Conservation (phyloP, 2,888 invertebrate species). For the Busseola fusca region DNA sequence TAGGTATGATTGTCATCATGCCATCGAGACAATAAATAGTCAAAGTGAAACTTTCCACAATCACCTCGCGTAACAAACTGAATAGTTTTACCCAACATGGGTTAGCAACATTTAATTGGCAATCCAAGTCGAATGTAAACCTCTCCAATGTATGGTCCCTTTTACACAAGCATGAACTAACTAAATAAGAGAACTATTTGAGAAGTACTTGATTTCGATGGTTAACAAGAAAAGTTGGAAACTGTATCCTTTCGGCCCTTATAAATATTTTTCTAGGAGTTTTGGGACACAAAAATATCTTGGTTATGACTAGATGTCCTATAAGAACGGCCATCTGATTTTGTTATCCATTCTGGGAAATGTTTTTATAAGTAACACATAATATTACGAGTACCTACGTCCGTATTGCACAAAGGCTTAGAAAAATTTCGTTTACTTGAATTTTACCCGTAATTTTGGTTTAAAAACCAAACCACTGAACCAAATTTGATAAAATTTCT, state of each 20-base stretch:
- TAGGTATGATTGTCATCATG: background rate
- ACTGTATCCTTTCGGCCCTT: slow-evolving; percentile 2
- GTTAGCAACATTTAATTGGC: slow-evolving; percentile 29
- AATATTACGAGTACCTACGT: background rate
- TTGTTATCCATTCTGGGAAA: slow-evolving; percentile 2
- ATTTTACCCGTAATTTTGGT: too few species aligned
- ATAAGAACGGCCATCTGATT: background rate
- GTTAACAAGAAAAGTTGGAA: slow-evolving; percentile 43
- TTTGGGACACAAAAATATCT: slow-evolving; percentile 13
- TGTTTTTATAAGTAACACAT: background rate
- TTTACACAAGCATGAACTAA: slow-evolving; percentile 18
- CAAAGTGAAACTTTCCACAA: too few species aligned
- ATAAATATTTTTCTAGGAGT: slow-evolving; percentile 18
- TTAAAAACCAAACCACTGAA: too few species aligned
- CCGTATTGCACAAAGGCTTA: background rate
- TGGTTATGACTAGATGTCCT: background rate
- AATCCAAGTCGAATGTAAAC: background rate
- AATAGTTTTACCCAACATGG: background rate
- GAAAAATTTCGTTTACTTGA: too few species aligned
- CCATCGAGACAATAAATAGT: background rate
- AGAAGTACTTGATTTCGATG: slow-evolving; percentile 29
- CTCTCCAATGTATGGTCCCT: slow-evolving; percentile 5
- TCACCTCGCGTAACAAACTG: background rate
- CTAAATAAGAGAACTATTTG: slow-evolving; percentile 38
- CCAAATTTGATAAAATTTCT: too few species aligned